Base-by-base conservation (phyloP, 2,797 vertebrate species). In the Gobionotothen gibberifrons region DNA sequence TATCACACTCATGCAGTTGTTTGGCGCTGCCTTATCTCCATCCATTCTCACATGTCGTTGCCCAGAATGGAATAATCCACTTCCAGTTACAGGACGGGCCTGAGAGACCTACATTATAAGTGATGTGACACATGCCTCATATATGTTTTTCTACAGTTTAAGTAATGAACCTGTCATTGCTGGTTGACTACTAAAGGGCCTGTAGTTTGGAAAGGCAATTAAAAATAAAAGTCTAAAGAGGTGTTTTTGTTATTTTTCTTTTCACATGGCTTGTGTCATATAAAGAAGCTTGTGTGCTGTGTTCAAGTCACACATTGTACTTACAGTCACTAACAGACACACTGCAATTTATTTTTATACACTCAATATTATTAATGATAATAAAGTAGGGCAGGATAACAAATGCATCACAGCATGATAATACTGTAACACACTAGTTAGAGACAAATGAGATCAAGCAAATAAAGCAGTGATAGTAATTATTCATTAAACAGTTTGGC, bases 401-500 rank as follows among this genome's bases (percentile, higher is more conserved):
- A 76, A 19, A 9, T 26, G 19, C 39, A 52, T 79, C 64, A 64
- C 13, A 56, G 39, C 26, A 29, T 43, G 9, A 71, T 36, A 47
- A 63, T 44, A 71, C 26, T 77, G 39, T 55, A 49, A 44, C 40
- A 54, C 54, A 54, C 29, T 40, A 48, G 32, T 68, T 59, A 63
- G 22, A 62, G 17, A 69, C 46, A 85, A 78, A 72, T 47, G 36
- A 74, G 29, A 78, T 66, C 26, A 79, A 65, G 74, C 51, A 69
- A 82, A 70, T 64, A 55, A 78, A 69, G 26, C 2, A 1, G 3
- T 40, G 59, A 63, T 64, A 63, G 72, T 74, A 71, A 65, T 65
- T 62, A 76, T 79, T 80, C 60, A 76, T 84, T 69, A 29, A 82
- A 72, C 42, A 72, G 76, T 81, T 59, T 72, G 71, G 46, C 72